These are phyloP conservation scores for Caenorhabditis macrosperma DNA, from an alignment of 2,888 invertebrate genomes.

Conservation along the genomic window DNA sequence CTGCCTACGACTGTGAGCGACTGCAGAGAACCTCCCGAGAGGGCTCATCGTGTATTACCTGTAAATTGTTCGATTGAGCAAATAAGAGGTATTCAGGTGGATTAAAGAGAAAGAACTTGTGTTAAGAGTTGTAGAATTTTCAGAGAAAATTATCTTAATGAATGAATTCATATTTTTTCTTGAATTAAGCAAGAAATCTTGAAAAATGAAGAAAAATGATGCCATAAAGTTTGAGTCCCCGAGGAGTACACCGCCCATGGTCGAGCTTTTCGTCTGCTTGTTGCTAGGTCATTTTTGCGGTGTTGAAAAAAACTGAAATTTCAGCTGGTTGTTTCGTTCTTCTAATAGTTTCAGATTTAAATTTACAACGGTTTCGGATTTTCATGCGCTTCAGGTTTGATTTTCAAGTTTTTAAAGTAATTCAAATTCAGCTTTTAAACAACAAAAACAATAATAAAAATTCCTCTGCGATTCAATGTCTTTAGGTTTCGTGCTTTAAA, in stretches of 20 bases:
- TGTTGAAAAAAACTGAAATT: background rate
- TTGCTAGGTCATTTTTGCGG: conserved; percentile 3
- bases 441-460: no score
- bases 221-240: conserved; percentile 24
- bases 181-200: no score
- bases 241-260: conserved; percentile 26
- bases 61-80: conserved; percentile 1
- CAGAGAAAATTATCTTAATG: background rate
- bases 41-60: conserved; percentile 59
- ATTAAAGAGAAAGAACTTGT: background rate
- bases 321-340: background rate
- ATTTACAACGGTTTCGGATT: no score
- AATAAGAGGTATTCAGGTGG: background rate
- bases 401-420: no score
- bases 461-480: no score
- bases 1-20: conserved; percentile 44
- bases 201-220: conserved; percentile 33
- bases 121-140: background rate
- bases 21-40: conserved; percentile 53
- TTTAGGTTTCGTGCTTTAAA: no score
- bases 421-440: no score
- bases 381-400: no score
- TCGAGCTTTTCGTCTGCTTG: background rate
- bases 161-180: no score
- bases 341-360: no score